Conservation (phyloP, 2,888 invertebrate species). For the Boloria selene region DNA sequence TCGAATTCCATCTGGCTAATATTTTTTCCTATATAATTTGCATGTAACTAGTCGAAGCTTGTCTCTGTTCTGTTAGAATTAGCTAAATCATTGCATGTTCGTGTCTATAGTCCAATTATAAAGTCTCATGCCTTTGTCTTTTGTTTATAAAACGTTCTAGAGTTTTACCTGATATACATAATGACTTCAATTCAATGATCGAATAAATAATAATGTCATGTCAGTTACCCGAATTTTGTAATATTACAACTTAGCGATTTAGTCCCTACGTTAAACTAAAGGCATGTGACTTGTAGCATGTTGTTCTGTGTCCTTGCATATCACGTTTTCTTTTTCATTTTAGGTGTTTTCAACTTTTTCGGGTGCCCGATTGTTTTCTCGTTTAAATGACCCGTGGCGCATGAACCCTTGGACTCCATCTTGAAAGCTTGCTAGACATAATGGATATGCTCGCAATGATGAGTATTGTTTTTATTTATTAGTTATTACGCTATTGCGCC, state of each 20-base stretch:
- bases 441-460: constrained; percentile 80
- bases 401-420: constrained; percentile 68
- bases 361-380: constrained; percentile 83
- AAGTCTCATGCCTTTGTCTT: constrained; percentile 55
- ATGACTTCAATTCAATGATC: neutral
- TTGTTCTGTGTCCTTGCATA: constrained; percentile 59
- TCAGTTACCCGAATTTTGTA: too few species aligned
- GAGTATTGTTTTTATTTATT: constrained; percentile 80
- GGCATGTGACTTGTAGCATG: constrained; percentile 52
- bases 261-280: constrained; percentile 32
- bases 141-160: neutral
- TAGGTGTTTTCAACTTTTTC: constrained; percentile 83
- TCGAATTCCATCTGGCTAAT: constrained; percentile 21
- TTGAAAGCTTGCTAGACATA: constrained; percentile 72
- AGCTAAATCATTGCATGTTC: constrained; percentile 68
- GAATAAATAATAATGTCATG: neutral
- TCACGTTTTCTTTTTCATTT: constrained; percentile 80
- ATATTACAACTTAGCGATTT: too few species aligned
- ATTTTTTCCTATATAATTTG: constrained; percentile 38
- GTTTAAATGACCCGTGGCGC: constrained; percentile 78
- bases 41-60: constrained; percentile 57
- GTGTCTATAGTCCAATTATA: constrained; percentile 50
- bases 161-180: neutral
- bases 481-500: constrained; percentile 40
- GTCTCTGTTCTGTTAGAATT: constrained; percentile 61